Conservation (phyloP, 2,797 vertebrate species). For the Notolabrus celidotus region DNA sequence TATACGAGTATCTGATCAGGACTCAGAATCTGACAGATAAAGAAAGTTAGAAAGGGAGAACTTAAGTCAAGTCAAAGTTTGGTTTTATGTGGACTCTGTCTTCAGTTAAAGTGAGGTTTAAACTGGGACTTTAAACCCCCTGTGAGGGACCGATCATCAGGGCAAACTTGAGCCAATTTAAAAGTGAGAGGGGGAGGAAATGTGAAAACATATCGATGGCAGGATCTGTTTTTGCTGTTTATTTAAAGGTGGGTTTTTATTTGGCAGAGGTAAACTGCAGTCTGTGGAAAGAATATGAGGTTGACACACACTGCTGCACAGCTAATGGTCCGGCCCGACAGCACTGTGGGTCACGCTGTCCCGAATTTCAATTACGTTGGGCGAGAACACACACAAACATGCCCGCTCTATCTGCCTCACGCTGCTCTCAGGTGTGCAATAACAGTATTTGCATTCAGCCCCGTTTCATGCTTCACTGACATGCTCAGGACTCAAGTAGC, state of each 20-base stretch:
- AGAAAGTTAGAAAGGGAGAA: too few relatives aligned
- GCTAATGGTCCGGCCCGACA: constrained; percentile 39
- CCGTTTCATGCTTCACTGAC: constrained; percentile 53
- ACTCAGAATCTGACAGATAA: too few relatives aligned
- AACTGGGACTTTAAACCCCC: not conserved
- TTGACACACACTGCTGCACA: constrained; percentile 28
- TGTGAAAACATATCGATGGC: not conserved
- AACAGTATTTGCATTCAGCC: constrained; percentile 43
- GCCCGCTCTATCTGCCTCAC: constrained; percentile 3
- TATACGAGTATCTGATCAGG: too few relatives aligned
- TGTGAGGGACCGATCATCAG: not conserved
- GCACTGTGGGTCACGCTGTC: constrained; percentile 41
- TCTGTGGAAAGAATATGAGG: constrained; percentile 25
- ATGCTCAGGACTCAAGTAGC: constrained; percentile 19
- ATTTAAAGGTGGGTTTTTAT: constrained; percentile 18
- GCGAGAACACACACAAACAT: constrained; percentile 25
- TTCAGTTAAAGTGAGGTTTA: too few relatives aligned
- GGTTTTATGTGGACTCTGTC: too few relatives aligned
- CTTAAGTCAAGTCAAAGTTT: too few relatives aligned
- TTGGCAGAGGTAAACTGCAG: constrained; percentile 18
- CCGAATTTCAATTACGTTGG: constrained; percentile 65
- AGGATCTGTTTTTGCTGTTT: not conserved
- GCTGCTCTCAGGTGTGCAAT: constrained; percentile 56
- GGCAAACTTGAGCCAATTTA: constrained; percentile 5
- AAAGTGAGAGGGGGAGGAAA: not conserved